Conservation (phyloP, 92 coral and sea anemone genomes). For the Siderastrea siderea region DNA sequence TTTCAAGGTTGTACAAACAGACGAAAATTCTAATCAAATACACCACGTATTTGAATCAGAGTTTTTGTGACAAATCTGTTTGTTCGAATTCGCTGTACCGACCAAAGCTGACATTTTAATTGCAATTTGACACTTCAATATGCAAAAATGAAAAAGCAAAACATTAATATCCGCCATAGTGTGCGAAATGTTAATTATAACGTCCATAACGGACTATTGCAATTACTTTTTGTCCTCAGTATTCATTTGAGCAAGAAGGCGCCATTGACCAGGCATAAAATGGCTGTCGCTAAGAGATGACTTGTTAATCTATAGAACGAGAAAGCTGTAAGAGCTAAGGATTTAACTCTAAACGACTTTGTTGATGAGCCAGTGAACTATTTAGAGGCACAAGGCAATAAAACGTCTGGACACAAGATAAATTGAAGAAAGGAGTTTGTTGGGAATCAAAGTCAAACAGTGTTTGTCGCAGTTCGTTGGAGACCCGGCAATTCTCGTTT, state of each 20-base stretch:
- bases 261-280: not conserved
- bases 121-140: not conserved
- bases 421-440: not conserved
- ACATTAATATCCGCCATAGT: not conserved
- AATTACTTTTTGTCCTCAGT: not conserved
- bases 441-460: not conserved
- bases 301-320: not conserved
- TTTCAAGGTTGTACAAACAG: not conserved
- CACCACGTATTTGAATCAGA: not conserved
- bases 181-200: conserved; percentile 11
- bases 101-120: not conserved
- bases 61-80: not conserved
- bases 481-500: not conserved
- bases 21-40: not conserved
- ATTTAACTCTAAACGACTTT: not conserved
- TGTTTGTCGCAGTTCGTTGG: not conserved
- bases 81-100: not conserved
- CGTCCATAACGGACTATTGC: not conserved
- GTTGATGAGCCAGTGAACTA: not conserved
- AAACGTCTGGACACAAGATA: not conserved
- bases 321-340: not conserved
- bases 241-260: not conserved
- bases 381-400: too few relatives aligned
- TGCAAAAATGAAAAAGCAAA: not conserved
- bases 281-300: not conserved